Conservation (phyloP, 2,888 invertebrate genomes). For the Coremacera marginata region DNA sequence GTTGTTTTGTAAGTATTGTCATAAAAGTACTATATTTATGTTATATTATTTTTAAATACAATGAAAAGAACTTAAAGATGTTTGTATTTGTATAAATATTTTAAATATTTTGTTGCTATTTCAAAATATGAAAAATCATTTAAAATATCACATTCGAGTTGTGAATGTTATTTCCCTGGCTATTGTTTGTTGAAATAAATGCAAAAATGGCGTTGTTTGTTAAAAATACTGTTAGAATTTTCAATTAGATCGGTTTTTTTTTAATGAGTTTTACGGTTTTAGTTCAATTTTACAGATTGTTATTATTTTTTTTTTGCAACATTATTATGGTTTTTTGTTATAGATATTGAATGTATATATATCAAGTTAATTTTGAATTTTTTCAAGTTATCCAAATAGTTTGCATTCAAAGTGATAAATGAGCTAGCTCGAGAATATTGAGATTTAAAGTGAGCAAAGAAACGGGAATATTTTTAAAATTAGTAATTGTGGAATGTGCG, state of each 20-base stretch:
- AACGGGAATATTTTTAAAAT: too few relatives aligned
- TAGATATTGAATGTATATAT: slow-evolving; percentile 56
- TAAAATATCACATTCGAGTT: slow-evolving; percentile 69
- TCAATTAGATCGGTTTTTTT: slow-evolving; percentile 46
- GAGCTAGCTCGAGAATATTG: background rate
- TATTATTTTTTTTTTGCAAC: slow-evolving; percentile 29
- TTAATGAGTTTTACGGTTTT: slow-evolving; percentile 33
- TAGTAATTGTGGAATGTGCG: too few relatives aligned
- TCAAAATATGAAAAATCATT: slow-evolving; percentile 45
- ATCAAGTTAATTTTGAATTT: slow-evolving; percentile 63
- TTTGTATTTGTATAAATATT: slow-evolving; percentile 35
- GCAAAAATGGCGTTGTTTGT: slow-evolving; percentile 56
- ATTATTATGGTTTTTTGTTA: slow-evolving; percentile 42
- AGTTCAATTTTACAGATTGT: background rate
- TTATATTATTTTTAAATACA: slow-evolving; percentile 14
- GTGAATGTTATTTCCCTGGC: slow-evolving; percentile 68
- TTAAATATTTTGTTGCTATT: slow-evolving; percentile 42
- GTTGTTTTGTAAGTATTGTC: slow-evolving; percentile 28
- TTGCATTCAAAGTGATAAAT: slow-evolving; percentile 27
- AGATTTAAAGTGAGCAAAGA: background rate
- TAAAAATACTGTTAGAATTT: slow-evolving; percentile 44
- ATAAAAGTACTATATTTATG: slow-evolving; percentile 2
- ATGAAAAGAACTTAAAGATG: slow-evolving; percentile 38
- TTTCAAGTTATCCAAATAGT: slow-evolving; percentile 45
- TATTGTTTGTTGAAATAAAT: slow-evolving; percentile 68